phyloP scores from a whole-genome alignment of 2,888 invertebrate species.

The Drosophila limbata region DNA sequence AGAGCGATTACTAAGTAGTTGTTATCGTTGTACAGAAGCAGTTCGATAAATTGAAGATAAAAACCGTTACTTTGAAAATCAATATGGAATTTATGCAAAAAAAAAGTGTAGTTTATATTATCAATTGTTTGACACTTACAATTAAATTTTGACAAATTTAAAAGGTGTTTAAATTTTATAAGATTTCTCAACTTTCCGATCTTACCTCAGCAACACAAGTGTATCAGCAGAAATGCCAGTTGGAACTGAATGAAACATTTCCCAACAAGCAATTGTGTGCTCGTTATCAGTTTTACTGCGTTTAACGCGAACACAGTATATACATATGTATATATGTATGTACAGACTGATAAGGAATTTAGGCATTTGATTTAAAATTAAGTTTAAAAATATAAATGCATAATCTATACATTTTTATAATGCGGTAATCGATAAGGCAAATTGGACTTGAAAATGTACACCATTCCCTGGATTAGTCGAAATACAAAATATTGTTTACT shows the following conservation, averaged over 20 bases:
- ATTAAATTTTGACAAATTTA: neutral
- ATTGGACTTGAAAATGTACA: conserved; percentile 3
- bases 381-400: conserved; percentile 17
- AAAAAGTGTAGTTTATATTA: neutral
- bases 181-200: neutral
- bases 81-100: neutral
- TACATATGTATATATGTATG: neutral
- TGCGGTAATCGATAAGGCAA: conserved; percentile 18
- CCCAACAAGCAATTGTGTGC: conserved; percentile 17
- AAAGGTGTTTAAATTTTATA: no score
- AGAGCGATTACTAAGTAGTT: conserved; percentile 11
- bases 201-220: conserved; percentile 56
- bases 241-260: conserved; percentile 46
- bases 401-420: conserved; percentile 5
- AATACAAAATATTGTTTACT: conserved; percentile 26
- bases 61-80: conserved; percentile 4
- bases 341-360: conserved; percentile 14
- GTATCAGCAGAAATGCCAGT: conserved; percentile 52
- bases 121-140: neutral
- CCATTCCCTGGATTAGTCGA: neutral
- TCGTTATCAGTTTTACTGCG: conserved; percentile 41
- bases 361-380: neutral
- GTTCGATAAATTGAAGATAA: conserved; percentile 10
- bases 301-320: conserved; percentile 1
- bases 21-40: conserved; percentile 26